Base-by-base conservation (phyloP, 1,140 invertebrate genomes). In the Augochlora pura region DNA sequence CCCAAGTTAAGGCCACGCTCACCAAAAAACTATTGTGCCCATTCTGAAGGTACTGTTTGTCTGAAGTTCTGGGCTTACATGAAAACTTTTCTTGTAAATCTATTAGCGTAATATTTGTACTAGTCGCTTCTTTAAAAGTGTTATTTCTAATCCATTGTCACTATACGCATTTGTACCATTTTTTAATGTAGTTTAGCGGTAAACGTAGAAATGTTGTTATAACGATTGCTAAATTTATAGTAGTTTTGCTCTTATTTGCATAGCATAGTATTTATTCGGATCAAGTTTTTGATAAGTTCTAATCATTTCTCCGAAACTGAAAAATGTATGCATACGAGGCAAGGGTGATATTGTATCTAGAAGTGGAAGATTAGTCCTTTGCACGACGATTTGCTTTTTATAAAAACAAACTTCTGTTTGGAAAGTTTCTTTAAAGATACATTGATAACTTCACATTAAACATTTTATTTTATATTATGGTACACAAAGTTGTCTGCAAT, bases 1-100 rank as follows among this genome's bases (percentile, higher is more conserved):
- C 84, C 89, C 81, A 92, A 90, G 84, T 82, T 89, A 89, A 89
- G 89, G 81, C 87, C 91, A 88, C 88, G 90, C 81, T 91, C 89
- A 82, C 91, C 88, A 83, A 92, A 93, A 91, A 88, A 85, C 68
- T 89, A 81, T 88, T 87, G 86, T 80, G 79, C 86, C 86, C 91
- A 91, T 80, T 80, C 88, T 76, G 91, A 93, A 93, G 92, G 92
- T 93, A 93, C 88, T 91, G 83, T 88, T 84, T 79, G 49, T 85
- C 76, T 85, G 72, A 78, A 83, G 77, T 88, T 79, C 69, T 86
- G 86, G 57, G 72, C 85, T 82, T 83, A 79, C 73, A 81, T 77
- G 57, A 57, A 81, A 68, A 60, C 60, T 32, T 84, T 74, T 27
- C 84, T 54, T 63, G 72, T 77, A 83, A 83, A 63, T 74, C 72